Percentiles rank a stretch among this genome's conserved stretches.
phyloP scores from a whole-genome alignment of 2,888 invertebrate genomes.

The Liposcelis brunnea region DNA sequence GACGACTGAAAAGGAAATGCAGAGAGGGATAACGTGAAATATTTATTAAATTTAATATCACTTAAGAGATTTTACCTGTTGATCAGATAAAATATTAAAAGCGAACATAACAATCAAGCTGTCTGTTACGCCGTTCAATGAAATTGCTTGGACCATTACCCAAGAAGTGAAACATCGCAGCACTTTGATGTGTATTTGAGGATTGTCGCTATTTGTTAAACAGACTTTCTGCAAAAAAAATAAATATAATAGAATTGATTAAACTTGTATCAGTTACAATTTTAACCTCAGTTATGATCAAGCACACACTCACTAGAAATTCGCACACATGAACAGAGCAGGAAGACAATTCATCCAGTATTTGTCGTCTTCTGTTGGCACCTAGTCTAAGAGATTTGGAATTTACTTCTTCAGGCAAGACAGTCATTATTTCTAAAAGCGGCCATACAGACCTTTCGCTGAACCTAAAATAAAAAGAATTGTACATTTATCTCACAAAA shows the following conservation, averaged over 20 bases:
- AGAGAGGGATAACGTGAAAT: neutral
- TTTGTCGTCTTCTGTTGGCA: slow-evolving; percentile 73
- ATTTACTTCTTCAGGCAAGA: slow-evolving; percentile 90
- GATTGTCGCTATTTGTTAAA: slow-evolving; percentile 45
- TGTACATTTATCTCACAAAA: no score
- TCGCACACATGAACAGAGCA: slow-evolving; percentile 61
- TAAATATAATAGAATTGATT: slow-evolving; percentile 2
- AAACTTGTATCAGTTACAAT: neutral
- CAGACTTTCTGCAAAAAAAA: slow-evolving; percentile 42
- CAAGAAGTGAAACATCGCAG: slow-evolving; percentile 81
- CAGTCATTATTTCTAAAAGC: slow-evolving; percentile 77
- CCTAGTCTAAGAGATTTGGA: slow-evolving; percentile 64
- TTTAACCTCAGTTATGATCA: no score
- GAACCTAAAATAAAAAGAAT: slow-evolving; percentile 18
- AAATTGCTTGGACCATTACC: slow-evolving; percentile 70
- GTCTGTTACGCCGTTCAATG: slow-evolving; percentile 52
- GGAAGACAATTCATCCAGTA: slow-evolving; percentile 58
- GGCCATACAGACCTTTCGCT: slow-evolving; percentile 53
- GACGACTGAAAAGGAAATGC: slow-evolving; percentile 25
- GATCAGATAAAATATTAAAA: slow-evolving; percentile 29
- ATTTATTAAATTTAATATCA: neutral
- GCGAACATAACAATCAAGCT: slow-evolving; percentile 55
- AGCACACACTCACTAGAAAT: slow-evolving; percentile 40
- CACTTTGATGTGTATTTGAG: slow-evolving; percentile 52
- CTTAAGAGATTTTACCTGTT: slow-evolving; percentile 26